phyloP scores from a whole-genome alignment of 2,113 vertebrate genomes.

The Scytalopus superciliaris region DNA sequence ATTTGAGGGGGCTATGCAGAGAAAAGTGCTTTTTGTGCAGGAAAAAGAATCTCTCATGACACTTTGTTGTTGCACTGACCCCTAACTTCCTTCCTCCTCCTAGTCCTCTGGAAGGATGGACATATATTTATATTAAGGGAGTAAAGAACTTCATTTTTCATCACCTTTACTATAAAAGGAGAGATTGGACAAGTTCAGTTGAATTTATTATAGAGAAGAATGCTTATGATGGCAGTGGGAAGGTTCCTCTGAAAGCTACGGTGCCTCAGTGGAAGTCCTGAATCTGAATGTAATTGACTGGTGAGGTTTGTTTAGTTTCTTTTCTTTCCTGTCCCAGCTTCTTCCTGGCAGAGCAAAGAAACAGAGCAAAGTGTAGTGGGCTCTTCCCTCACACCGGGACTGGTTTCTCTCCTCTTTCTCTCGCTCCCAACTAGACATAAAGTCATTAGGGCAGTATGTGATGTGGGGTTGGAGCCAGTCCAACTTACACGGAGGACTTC shows the following conservation, averaged over 20 bases:
- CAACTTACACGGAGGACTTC: background rate
- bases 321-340: background rate
- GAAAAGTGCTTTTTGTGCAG: background rate
- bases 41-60: background rate
- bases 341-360: background rate
- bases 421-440: background rate
- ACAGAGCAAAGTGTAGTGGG: background rate
- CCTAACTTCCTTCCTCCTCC: background rate
- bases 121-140: background rate
- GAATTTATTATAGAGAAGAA: background rate
- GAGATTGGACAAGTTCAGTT: background rate
- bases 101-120: background rate
- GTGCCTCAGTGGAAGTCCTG: background rate
- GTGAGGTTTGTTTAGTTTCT: background rate
- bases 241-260: background rate
- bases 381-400: background rate
- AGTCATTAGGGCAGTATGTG: slow-evolving; percentile 9
- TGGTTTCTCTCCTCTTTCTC: background rate
- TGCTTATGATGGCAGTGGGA: background rate
- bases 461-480: slow-evolving; percentile 8
- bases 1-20: background rate
- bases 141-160: background rate
- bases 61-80: background rate
- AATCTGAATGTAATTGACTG: background rate
- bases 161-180: background rate